Evolutionary conservation across 1,140 invertebrate species (phyloP).

Genomic region (Ips typographus): DNA sequence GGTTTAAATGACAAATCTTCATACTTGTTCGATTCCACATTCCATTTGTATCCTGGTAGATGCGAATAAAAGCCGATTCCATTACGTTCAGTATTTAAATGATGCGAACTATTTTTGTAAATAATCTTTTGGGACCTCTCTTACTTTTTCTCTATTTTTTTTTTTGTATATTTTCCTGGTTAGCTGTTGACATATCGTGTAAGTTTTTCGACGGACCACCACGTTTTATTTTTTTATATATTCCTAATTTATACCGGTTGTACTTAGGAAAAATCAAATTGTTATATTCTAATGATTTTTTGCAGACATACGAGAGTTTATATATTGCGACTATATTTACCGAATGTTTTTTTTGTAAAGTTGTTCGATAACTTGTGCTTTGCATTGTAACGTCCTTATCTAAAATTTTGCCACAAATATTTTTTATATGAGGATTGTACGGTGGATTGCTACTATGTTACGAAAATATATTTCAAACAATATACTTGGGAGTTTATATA

Average conservation of each 20-base stretch:
- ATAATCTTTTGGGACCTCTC: conserved; percentile 18
- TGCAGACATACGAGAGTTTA: conserved; percentile 52
- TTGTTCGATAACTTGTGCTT: conserved; percentile 36
- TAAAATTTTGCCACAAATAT: background rate
- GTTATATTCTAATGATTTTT: conserved; percentile 50
- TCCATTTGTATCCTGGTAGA: conserved; percentile 23
- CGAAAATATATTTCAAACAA: conserved; percentile 18
- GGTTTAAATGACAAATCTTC: background rate
- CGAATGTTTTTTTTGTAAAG: conserved; percentile 49
- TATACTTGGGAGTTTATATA: conserved; percentile 26
- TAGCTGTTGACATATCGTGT: conserved; percentile 31
- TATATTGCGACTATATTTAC: conserved; percentile 51
- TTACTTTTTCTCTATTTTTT: conserved; percentile 26
- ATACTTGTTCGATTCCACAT: conserved; percentile 17
- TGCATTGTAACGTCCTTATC: conserved; percentile 3
- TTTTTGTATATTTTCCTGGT: conserved; percentile 21
- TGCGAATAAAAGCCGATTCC: conserved; percentile 14
- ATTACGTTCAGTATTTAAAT: conserved; percentile 30
- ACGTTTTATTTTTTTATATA: conserved; percentile 42
- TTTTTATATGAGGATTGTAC: conserved; percentile 4
- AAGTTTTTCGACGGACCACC: conserved; percentile 32
- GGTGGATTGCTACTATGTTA: conserved; percentile 14
- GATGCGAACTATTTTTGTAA: conserved; percentile 18
- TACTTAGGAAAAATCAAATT: conserved; percentile 50
- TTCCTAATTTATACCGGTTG: conserved; percentile 37